Percentiles rank a stretch among this genome's conserved stretches.
Evolutionary conservation across 1,140 invertebrate genomes (phyloP).

Genomic region (Parasteatoda tepidariorum): DNA sequence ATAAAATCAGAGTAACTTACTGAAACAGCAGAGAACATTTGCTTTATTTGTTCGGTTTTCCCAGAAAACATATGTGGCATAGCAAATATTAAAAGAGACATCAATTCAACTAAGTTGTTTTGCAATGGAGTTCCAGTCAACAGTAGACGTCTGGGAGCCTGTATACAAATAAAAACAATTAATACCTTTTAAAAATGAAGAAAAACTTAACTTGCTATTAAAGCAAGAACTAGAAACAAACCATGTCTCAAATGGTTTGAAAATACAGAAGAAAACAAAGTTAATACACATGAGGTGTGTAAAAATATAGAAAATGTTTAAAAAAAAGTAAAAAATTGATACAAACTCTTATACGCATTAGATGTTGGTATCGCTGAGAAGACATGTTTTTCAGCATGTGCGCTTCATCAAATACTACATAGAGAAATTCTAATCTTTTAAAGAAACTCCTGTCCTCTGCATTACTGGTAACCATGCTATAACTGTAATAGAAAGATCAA

Average conservation of each 20-base stretch:
- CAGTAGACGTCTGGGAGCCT: conserved; percentile 84
- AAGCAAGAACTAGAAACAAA: background rate
- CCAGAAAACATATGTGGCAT: conserved; percentile 94
- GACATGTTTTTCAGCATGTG: conserved; percentile 99
- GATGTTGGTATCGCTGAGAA: conserved; percentile 85
- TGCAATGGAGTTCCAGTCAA: conserved; percentile 94
- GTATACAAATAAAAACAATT: conserved; percentile 55
- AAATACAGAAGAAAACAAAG: too few species aligned
- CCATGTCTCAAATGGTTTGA: background rate
- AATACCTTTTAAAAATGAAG: background rate
- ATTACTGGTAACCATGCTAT: conserved; percentile 82
- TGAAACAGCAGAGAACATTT: conserved; percentile 76
- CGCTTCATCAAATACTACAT: conserved; percentile 96
- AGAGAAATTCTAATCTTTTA: conserved; percentile 87
- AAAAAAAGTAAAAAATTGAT: background rate
- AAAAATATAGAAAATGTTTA: background rate
- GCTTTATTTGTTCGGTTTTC: conserved; percentile 88
- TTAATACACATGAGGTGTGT: too few species aligned
- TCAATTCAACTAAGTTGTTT: conserved; percentile 95
- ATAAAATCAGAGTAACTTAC: conserved; percentile 49
- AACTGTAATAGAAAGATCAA: conserved; percentile 67
- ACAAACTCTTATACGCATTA: conserved; percentile 86
- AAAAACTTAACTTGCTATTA: background rate
- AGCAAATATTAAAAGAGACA: conserved; percentile 94
- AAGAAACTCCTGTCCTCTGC: conserved; percentile 92